These are phyloP conservation scores for Portunus trituberculatus DNA, from an alignment of 1,140 invertebrate genomes.

Conservation along the genomic window DNA sequence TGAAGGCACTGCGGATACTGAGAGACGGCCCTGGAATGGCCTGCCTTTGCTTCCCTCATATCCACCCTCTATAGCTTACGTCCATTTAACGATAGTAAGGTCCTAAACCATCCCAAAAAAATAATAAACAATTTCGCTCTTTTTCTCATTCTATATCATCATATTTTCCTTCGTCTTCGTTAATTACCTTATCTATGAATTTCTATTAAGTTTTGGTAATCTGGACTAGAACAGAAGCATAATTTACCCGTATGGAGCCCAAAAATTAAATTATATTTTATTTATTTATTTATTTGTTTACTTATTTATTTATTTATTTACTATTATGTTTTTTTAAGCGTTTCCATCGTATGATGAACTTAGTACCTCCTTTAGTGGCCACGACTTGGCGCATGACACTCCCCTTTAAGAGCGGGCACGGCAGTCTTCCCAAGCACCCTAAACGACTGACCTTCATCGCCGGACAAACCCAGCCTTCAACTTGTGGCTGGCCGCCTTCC, in stretches of 20 bases:
- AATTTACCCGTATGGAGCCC: too few relatives aligned
- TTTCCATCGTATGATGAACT: background rate
- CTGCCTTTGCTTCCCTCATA: background rate
- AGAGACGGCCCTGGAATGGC: too few relatives aligned
- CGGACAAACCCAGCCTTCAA: background rate
- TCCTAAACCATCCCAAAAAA: background rate
- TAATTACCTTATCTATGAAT: background rate
- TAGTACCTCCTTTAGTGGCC: background rate
- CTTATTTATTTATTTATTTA: too few relatives aligned
- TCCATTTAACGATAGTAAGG: too few relatives aligned
- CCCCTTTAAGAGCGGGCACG: background rate
- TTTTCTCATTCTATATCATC: background rate
- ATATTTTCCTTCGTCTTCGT: background rate
- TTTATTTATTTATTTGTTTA: too few relatives aligned
- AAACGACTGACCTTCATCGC: constrained; percentile 20
- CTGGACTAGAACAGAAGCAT: too few relatives aligned
- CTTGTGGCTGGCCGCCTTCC: background rate
- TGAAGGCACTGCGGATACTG: background rate
- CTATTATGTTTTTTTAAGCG: background rate
- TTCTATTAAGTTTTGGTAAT: background rate
- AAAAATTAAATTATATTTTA: too few relatives aligned
- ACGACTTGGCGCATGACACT: background rate
- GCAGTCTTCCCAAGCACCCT: constrained; percentile 16
- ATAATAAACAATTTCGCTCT: constrained; percentile 1
- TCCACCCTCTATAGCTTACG: background rate